A percentile compares a stretch with the other conserved stretches of the same genome.
phyloP scores from a whole-genome alignment of 1,140 invertebrate genomes.

The Macrotrachela quadricornifera region DNA sequence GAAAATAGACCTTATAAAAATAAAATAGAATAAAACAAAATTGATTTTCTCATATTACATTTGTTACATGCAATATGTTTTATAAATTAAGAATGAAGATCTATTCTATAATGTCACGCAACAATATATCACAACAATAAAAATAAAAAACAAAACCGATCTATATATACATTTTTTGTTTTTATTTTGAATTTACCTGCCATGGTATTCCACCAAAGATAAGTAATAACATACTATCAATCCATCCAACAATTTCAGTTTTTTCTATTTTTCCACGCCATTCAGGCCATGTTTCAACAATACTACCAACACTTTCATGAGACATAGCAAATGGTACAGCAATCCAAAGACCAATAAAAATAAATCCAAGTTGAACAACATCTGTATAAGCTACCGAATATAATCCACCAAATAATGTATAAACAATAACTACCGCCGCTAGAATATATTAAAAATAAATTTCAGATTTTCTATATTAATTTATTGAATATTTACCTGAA shows the following conservation, averaged over 20 bases:
- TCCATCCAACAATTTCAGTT: conserved; percentile 53
- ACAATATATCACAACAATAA: too few relatives aligned
- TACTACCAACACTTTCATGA: conserved; percentile 53
- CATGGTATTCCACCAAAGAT: conserved; percentile 94
- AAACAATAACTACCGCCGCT: conserved; percentile 80
- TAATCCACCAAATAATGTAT: conserved; percentile 85
- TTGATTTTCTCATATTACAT: not conserved
- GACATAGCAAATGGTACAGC: conserved; percentile 84
- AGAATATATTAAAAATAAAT: conserved; percentile 18
- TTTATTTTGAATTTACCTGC: conserved; percentile 47
- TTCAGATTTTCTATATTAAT: not conserved
- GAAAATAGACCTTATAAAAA: conserved; percentile 66
- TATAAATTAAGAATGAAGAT: not conserved
- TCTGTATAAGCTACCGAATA: conserved; percentile 97
- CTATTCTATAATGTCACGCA: not conserved
- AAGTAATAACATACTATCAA: conserved; percentile 70
- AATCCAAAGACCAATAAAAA: conserved; percentile 77
- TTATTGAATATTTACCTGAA: too few relatives aligned
- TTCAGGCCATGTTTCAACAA: conserved; percentile 47
- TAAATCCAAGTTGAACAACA: conserved; percentile 92
- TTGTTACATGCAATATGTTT: not conserved
- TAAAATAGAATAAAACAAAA: not conserved
- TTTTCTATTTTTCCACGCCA: conserved; percentile 63
- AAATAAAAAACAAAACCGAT: not conserved
- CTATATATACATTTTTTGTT: too few relatives aligned